Evolutionary conservation across 2,888 invertebrate species (phyloP), one percentile per base, ranked within the genome.

Genomic region (Volucella inanis): DNA sequence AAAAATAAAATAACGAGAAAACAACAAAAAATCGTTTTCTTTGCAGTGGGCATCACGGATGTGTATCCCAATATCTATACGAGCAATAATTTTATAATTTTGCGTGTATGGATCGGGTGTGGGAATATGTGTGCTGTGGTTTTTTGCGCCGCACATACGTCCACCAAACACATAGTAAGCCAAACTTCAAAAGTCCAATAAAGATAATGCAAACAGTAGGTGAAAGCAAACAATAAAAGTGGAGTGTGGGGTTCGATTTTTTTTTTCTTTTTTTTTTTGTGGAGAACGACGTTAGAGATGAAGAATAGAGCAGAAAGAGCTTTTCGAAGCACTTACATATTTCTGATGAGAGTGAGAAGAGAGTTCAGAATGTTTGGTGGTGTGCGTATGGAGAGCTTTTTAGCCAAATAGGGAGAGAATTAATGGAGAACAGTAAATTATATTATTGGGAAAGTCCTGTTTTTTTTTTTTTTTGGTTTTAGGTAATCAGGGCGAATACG

Each of bases 131-230:
- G 49, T 82, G 38, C 65, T 31, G 39, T 68, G 49, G 68, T 52
- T 47, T 74, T 68, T 74, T 41, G 79, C 72, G 43, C 22, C 65
- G 45, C 57, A 57, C 65, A 65, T 45, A 74, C 64, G 55, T n/a
- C 8, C n/a, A n/a, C 62, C 65, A 11, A 12, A 31, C 71, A 85
- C 84, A 76, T 55, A 45, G 84, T 75, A 79, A 79, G 74, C 47
- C 50, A 84, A 79, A 84, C 74, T 79, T 83, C 52, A 67, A 72
- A 77, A 78, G 54, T 78, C 38, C 71, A 72, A 74, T 68, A 62
- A 75, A 68, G 65, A 67, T 54, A 68, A 39, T 59, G 43, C 59
- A 68, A 62, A 47, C 59, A 78, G 54, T 64, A 10, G 57, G 39
- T 38, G 38, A 68, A 39, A 59, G 10, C 9, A 43, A 39, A 31